These are phyloP conservation scores for Panorpa germanica DNA, from an alignment of 2,888 invertebrate genomes.

Conservation along the genomic window DNA sequence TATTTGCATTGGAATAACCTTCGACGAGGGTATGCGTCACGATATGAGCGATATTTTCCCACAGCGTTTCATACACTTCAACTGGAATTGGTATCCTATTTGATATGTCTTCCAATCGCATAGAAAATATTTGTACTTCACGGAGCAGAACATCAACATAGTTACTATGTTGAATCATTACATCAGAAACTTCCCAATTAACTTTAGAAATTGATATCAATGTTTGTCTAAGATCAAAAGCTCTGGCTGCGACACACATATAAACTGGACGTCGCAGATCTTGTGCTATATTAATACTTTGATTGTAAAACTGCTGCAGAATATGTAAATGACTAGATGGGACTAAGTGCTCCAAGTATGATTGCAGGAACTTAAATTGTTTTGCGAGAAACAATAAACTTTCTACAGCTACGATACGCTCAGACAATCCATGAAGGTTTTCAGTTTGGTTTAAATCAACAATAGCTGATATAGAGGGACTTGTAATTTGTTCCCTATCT, in stretches of 20 bases:
- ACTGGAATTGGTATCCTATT: slow-evolving; percentile 48
- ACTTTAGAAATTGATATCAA: slow-evolving; percentile 79
- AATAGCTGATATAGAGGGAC: too few species aligned
- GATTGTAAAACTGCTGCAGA: slow-evolving; percentile 49
- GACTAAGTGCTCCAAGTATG: slow-evolving; percentile 69
- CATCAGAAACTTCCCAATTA: slow-evolving; percentile 88
- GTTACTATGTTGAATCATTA: slow-evolving; percentile 82
- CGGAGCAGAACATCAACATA: slow-evolving; percentile 61
- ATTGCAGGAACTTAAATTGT: slow-evolving; percentile 69
- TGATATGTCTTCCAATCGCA: slow-evolving; percentile 55
- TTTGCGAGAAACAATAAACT: slow-evolving; percentile 78
- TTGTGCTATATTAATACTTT: slow-evolving; percentile 49
- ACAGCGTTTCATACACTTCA: slow-evolving; percentile 50
- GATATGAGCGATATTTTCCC: slow-evolving; percentile 76
- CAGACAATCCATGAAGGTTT: slow-evolving; percentile 61
- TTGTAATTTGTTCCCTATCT: too few species aligned
- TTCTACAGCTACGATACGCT: slow-evolving; percentile 82
- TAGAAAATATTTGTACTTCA: slow-evolving; percentile 58
- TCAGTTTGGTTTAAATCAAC: slow-evolving; percentile 50
- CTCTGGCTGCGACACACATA: slow-evolving; percentile 63
- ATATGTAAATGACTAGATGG: slow-evolving; percentile 47
- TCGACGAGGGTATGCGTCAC: slow-evolving; percentile 81
- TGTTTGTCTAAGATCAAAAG: slow-evolving; percentile 58
- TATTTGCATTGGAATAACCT: slow-evolving; percentile 79
- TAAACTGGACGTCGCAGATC: slow-evolving; percentile 76